These are phyloP conservation scores for Sigmodon hispidus DNA, from an alignment of 2,113 vertebrate genomes.

Conservation along the genomic window DNA sequence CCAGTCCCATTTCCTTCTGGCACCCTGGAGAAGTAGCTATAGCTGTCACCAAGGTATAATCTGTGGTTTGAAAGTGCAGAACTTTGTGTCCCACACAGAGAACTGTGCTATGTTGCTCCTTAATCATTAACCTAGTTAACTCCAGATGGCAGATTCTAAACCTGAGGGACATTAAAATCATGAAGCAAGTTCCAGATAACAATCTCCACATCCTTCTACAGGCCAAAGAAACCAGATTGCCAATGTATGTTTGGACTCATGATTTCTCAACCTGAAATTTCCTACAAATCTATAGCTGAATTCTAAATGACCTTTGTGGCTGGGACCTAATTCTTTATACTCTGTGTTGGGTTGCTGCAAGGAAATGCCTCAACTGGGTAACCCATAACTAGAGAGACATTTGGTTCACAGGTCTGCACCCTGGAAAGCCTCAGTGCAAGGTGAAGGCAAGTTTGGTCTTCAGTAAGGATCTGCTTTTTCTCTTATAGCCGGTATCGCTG, in stretches of 20 bases:
- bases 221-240: neutral
- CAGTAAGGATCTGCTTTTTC: neutral
- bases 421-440: neutral
- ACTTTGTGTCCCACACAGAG: too few relatives aligned
- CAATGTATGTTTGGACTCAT: neutral
- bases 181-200: neutral
- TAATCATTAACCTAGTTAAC: neutral
- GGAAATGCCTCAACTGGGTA: neutral
- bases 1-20: neutral
- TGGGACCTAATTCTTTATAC: neutral
- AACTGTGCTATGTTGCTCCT: neutral
- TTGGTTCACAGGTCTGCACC: neutral
- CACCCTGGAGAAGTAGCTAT: rapidly evolving
- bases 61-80: neutral
- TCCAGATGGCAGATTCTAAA: constrained; percentile 4
- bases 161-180: neutral
- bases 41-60: neutral
- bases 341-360: neutral
- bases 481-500: neutral
- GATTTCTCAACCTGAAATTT: neutral
- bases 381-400: neutral
- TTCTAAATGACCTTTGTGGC: neutral
- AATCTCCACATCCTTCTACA: neutral
- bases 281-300: neutral
- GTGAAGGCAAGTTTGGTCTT: neutral